Evolutionary conservation across 2,888 invertebrate species (phyloP), one percentile per base, ranked within the genome.

Genomic region (Scrobipalpa costella): DNA sequence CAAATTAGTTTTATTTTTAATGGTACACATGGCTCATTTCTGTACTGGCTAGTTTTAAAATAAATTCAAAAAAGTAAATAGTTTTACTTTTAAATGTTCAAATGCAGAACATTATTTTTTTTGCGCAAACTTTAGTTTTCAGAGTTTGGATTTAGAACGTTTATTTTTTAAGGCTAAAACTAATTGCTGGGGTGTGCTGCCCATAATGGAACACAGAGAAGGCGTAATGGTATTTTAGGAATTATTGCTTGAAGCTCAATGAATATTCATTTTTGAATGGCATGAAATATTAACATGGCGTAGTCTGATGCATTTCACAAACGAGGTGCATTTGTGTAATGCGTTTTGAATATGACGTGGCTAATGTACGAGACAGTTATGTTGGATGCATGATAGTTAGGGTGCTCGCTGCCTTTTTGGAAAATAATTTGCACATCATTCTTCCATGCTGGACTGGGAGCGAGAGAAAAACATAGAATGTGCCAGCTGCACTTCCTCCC

Each of bases 151-250:
- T 21, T 50, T 21, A 15, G 50, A 50, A 50, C 21, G 50, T 33
- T 55, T 33, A 73, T 73, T 76, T 77, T 80, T 77, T 69, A 73
- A 76, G 74, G 73, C 68, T 80, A 38, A 15, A 71, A 74, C 75
- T 83, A 82, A 86, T 86, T 83, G 81, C 69, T 64, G 71, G 78
- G 80, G 78, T 77, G 77, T 77, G 71, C 71, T 67, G 69, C 76
- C 74, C 74, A 77, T 76, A 74, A 72, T 69, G 66, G 68, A 71
- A 75, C 74, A 77, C 67, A 75, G 73, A 70, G 68, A 71, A 76
- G 78, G 74, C 75, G 76, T 81, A 78, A 80, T 80, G 73, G 73
- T 71, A 78, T 79, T 80, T 76, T 70, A 67, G 69, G 74, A 77
- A 74, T 77, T 75, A 81, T 72, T 73, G 71, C 71, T 69, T 15